phyloP scores from a whole-genome alignment of 1,140 invertebrate genomes.

The Agrilus planipennis region DNA sequence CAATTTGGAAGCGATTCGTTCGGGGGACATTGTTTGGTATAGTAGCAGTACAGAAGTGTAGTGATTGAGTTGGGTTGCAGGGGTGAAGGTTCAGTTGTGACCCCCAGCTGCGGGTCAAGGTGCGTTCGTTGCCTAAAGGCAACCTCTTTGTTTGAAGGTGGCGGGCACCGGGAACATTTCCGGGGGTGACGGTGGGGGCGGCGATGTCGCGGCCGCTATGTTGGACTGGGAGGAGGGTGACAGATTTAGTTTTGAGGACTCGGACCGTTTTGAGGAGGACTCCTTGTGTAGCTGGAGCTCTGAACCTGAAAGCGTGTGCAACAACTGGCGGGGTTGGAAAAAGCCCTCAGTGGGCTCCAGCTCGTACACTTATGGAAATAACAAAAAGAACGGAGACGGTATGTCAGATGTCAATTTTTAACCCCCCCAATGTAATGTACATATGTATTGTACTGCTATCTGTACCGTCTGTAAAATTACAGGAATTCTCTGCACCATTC shows the following conservation, averaged over 20 bases:
- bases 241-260: slow-evolving; percentile 92
- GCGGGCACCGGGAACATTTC: slow-evolving; percentile 35
- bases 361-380: slow-evolving; percentile 31
- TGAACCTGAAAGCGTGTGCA: slow-evolving; percentile 89
- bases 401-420: too few species aligned
- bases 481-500: too few species aligned
- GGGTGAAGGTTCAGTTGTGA: slow-evolving; percentile 12
- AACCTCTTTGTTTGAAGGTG: slow-evolving; percentile 29
- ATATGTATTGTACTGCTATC: too few species aligned
- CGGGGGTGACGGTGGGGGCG: slow-evolving; percentile 25
- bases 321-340: slow-evolving; percentile 97
- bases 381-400: slow-evolving; percentile 40
- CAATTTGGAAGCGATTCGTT: too few species aligned
- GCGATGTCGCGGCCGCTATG: slow-evolving; percentile 48
- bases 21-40: too few species aligned
- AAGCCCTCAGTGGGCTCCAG: slow-evolving; percentile 44
- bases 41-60: background rate
- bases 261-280: slow-evolving; percentile 94
- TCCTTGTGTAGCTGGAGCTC: slow-evolving; percentile 95
- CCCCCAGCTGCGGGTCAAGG: slow-evolving; percentile 14
- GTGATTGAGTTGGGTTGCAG: background rate
- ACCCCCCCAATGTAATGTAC: too few species aligned
- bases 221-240: slow-evolving; percentile 84
- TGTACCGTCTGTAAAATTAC: too few species aligned
- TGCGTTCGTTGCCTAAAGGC: slow-evolving; percentile 12